phyloP scores from a whole-genome alignment of 2,888 invertebrate genomes.

The Tipula helvola region DNA sequence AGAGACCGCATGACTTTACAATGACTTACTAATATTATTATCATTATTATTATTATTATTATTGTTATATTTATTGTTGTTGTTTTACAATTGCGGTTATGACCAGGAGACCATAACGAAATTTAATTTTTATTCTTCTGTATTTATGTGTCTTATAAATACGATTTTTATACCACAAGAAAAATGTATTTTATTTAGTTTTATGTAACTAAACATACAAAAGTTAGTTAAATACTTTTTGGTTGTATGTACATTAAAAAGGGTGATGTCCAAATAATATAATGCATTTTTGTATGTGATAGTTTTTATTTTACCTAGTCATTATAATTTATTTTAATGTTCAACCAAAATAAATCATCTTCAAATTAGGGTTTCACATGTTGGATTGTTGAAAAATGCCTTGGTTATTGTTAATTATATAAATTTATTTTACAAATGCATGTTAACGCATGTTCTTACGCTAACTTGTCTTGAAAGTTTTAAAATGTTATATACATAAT shows the following conservation, averaged over 20 bases:
- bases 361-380: neutral
- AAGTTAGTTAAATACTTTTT: neutral
- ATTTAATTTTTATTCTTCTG: slow-evolving; percentile 1
- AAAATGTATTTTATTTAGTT: neutral
- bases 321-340: neutral
- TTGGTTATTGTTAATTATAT: neutral
- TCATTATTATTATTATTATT: neutral
- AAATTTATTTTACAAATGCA: neutral
- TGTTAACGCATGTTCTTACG: neutral
- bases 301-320: neutral
- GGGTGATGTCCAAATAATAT: neutral
- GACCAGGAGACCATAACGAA: slow-evolving; percentile 10
- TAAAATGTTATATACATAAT: too few relatives aligned
- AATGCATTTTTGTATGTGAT: neutral
- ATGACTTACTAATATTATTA: slow-evolving; percentile 7
- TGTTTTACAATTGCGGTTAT: slow-evolving; percentile 8
- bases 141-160: neutral
- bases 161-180: neutral
- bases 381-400: neutral
- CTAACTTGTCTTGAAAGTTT: too few relatives aligned
- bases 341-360: neutral
- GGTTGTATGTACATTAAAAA: neutral
- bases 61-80: neutral
- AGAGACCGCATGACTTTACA: neutral
- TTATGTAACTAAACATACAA: neutral